Conservation (phyloP, 1,140 invertebrate species). For the Drosophila prosaltans region DNA sequence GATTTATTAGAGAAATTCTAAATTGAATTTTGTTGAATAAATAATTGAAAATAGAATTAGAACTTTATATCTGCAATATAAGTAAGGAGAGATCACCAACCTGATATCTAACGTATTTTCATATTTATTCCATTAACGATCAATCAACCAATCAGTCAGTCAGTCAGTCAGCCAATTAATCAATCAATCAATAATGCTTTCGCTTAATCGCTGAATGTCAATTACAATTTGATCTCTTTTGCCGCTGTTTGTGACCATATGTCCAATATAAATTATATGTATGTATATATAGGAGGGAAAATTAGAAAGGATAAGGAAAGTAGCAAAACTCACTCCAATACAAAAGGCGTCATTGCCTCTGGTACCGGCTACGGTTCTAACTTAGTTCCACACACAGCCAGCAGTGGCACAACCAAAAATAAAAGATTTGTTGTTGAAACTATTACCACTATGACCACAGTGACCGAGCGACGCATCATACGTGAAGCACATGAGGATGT, state of each 20-base stretch:
- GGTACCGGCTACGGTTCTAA: constrained; percentile 24
- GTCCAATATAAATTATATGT: not conserved
- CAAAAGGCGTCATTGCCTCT: constrained; percentile 18
- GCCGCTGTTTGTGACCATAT: constrained; percentile 1
- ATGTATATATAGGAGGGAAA: constrained; percentile 47
- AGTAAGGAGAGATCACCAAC: not conserved
- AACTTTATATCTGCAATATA: not conserved
- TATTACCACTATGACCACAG: constrained; percentile 86
- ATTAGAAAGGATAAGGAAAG: constrained; percentile 61
- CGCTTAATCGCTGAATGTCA: constrained; percentile 42
- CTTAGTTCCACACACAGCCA: constrained; percentile 22
- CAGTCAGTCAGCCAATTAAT: not conserved
- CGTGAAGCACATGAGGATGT: constrained; percentile 83
- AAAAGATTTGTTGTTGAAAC: constrained; percentile 88
- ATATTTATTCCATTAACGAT: not conserved
- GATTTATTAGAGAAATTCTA: not conserved
- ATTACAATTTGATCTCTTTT: constrained; percentile 20
- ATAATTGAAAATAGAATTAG: not conserved
- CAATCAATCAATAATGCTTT: constrained; percentile 52
- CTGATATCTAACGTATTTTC: not conserved
- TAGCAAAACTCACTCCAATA: constrained; percentile 35
- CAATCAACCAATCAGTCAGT: not conserved
- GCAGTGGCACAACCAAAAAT: constrained; percentile 74
- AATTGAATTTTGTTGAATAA: not conserved
- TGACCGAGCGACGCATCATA: constrained; percentile 87